These are phyloP conservation scores for Clarias laeviceps DNA, from an alignment of 2,797 vertebrate species.

Conservation along the genomic window DNA sequence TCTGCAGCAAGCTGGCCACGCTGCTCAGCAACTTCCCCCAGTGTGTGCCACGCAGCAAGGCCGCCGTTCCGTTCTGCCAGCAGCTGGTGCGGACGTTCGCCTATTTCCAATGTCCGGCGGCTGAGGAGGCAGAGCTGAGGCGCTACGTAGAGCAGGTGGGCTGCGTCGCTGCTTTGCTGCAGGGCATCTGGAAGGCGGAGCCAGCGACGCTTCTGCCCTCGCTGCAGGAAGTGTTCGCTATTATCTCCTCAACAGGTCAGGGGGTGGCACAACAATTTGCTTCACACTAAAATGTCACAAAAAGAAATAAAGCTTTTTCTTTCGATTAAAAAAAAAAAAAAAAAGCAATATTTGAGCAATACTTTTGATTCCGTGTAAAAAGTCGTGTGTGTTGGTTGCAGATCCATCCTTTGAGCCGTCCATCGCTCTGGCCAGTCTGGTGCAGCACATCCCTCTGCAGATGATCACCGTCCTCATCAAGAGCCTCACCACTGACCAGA, in stretches of 20 bases:
- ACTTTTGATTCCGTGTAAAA: neutral
- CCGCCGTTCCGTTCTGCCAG: slow-evolving; percentile 89
- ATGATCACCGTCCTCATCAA: slow-evolving; percentile 98
- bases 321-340: neutral
- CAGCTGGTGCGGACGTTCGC: slow-evolving; percentile 95
- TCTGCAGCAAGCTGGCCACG: slow-evolving; percentile 87
- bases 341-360: neutral
- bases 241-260: slow-evolving; percentile 91
- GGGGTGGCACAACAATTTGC: neutral
- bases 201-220: slow-evolving; percentile 90
- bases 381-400: slow-evolving; percentile 59
- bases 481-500: slow-evolving; percentile 97
- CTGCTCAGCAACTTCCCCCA: slow-evolving; percentile 92
- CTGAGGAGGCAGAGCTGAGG: slow-evolving; percentile 85
- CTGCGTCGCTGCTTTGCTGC: slow-evolving; percentile 88
- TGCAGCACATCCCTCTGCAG: slow-evolving; percentile 96
- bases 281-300: no score
- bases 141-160: slow-evolving; percentile 93
- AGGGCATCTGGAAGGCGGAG: slow-evolving; percentile 94
- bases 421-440: slow-evolving; percentile 92
- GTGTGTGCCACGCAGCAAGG: slow-evolving; percentile 90
- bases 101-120: slow-evolving; percentile 88
- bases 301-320: no score
- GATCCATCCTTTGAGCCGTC: slow-evolving; percentile 94
- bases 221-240: slow-evolving; percentile 93